Percentiles rank a stretch among this genome's conserved stretches.
Evolutionary conservation across 2,888 invertebrate species (phyloP).

Genomic region (Eristalis tenax): DNA sequence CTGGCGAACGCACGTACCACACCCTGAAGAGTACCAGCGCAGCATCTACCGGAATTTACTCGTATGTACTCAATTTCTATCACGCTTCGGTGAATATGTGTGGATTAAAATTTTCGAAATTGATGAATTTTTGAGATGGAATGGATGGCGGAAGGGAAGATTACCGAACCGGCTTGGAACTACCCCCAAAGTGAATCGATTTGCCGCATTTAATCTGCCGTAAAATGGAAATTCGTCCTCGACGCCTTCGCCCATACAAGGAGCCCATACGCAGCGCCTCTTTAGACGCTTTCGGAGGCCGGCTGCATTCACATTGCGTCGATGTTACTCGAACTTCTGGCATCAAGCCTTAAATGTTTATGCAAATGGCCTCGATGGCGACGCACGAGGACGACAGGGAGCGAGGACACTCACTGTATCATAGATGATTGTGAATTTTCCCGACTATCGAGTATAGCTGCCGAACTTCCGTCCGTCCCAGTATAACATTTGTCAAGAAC

Average conservation of each 20-base stretch:
- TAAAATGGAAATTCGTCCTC: slow-evolving; percentile 62
- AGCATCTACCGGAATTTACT: neutral
- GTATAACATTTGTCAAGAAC: slow-evolving; percentile 19
- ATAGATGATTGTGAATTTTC: slow-evolving; percentile 43
- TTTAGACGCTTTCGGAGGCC: slow-evolving; percentile 17
- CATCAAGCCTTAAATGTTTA: slow-evolving; percentile 63
- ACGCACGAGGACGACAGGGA: slow-evolving; percentile 4
- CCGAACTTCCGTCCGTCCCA: neutral
- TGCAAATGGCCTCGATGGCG: slow-evolving; percentile 47
- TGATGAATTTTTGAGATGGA: slow-evolving; percentile 61
- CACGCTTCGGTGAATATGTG: slow-evolving; percentile 54
- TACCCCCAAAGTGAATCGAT: slow-evolving; percentile 20
- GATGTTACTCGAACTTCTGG: slow-evolving; percentile 56
- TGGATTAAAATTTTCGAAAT: slow-evolving; percentile 64
- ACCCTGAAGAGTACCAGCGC: neutral
- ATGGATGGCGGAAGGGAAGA: neutral
- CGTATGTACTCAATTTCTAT: neutral
- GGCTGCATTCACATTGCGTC: slow-evolving; percentile 35
- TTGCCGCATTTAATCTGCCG: slow-evolving; percentile 64
- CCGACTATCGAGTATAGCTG: slow-evolving; percentile 35
- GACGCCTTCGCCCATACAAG: slow-evolving; percentile 1
- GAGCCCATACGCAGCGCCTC: neutral
- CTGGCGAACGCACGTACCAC: slow-evolving; percentile 35
- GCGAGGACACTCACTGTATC: slow-evolving; percentile 42
- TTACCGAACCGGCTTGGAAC: slow-evolving; percentile 31